These are phyloP conservation scores for Gephyroberyx darwinii DNA, from an alignment of 2,797 vertebrate species.

Conservation along the genomic window DNA sequence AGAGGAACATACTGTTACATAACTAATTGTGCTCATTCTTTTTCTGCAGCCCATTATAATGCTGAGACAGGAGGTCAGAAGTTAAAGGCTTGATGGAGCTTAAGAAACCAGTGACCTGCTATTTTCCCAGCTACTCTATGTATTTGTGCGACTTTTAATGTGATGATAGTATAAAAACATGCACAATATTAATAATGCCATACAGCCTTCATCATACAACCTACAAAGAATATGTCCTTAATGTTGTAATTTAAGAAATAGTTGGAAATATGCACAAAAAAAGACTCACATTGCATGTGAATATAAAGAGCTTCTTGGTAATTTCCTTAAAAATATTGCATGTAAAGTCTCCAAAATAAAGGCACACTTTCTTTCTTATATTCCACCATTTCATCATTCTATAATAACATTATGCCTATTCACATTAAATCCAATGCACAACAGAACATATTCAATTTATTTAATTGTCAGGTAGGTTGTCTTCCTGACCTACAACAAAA, in stretches of 20 bases:
- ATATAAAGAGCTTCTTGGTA: background rate
- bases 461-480: no score
- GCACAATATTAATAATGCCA: no score
- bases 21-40: background rate
- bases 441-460: no score
- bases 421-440: no score
- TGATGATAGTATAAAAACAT: no score
- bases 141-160: no score
- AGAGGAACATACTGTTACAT: background rate
- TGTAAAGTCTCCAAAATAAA: background rate
- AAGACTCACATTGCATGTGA: background rate
- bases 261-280: no score
- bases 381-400: background rate
- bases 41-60: conserved; percentile 74
- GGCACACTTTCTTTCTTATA: background rate
- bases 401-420: no score
- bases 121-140: no score
- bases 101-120: background rate
- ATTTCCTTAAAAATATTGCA: background rate
- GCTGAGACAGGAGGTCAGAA: conserved; percentile 71
- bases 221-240: background rate
- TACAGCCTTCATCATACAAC: background rate
- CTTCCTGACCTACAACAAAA: no score
- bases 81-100: background rate
- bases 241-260: background rate